Conservation (phyloP, 2,113 vertebrate species). For the Malurus cyaneus region DNA sequence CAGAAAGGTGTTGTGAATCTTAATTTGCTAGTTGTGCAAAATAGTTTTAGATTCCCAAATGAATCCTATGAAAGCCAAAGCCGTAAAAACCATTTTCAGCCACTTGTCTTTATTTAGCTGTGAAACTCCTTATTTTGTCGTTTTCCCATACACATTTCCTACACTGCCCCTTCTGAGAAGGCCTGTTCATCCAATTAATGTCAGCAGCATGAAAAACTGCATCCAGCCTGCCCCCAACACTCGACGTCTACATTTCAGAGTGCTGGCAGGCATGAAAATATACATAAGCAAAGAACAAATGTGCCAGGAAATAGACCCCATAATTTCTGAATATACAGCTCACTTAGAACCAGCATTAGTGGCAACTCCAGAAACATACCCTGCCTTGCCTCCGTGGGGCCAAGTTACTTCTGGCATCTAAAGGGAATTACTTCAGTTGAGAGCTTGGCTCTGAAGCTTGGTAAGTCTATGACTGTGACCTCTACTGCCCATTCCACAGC, state of each 20-base stretch:
- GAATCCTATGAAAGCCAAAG: conserved; percentile 22
- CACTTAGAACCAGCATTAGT: not conserved
- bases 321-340: not conserved
- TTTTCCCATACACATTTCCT: conserved; percentile 12
- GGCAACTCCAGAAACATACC: not conserved
- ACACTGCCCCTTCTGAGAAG: conserved; percentile 30
- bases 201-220: conserved; percentile 26
- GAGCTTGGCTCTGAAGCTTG: not conserved
- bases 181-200: conserved; percentile 41
- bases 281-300: not conserved
- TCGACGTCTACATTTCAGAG: not conserved
- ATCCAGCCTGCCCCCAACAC: not conserved
- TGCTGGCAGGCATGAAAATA: conserved; percentile 15
- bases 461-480: not conserved
- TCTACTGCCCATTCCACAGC: not conserved
- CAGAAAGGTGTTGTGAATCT: conserved; percentile 23
- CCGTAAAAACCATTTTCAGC: conserved; percentile 23
- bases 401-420: not conserved
- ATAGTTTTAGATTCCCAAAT: conserved; percentile 6
- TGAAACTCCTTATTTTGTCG: conserved; percentile 33
- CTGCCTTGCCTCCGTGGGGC: not conserved
- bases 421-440: not conserved
- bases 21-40: conserved; percentile 25
- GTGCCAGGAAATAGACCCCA: not conserved
- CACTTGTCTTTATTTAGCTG: conserved; percentile 37